Evolutionary conservation across 2,797 vertebrate species (phyloP).

Genomic region (Leucoraja ocellata): DNA sequence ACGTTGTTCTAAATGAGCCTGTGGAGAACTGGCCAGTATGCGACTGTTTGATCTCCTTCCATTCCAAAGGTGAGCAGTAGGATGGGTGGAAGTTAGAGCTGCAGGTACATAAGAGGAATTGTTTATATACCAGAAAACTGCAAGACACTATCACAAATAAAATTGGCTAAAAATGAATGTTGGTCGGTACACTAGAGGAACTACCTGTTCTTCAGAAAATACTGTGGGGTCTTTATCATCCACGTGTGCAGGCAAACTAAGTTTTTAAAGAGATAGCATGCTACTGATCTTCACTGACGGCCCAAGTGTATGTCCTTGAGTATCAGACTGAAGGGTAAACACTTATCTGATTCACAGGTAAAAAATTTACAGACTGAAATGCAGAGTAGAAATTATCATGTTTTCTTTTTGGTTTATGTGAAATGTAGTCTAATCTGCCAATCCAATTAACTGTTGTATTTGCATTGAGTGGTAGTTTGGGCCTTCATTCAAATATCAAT

Average conservation of each 20-base stretch:
- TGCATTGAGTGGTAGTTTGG: background rate
- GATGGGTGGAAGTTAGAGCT: background rate
- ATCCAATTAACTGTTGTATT: background rate
- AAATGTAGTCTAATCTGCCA: background rate
- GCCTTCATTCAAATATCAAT: background rate
- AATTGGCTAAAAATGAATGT: background rate
- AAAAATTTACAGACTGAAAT: background rate
- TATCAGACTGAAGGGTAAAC: too few relatives aligned
- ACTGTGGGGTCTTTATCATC: background rate
- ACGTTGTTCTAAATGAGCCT: constrained; percentile 86
- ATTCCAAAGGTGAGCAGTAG: constrained; percentile 82
- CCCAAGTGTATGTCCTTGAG: too few relatives aligned
- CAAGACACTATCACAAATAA: too few relatives aligned
- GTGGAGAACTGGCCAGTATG: constrained; percentile 96
- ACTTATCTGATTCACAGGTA: background rate
- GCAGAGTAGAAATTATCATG: background rate
- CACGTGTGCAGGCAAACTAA: background rate
- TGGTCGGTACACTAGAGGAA: background rate
- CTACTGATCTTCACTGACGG: background rate
- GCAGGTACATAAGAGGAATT: too few relatives aligned
- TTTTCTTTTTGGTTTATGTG: background rate
- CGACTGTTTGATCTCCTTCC: constrained; percentile 95
- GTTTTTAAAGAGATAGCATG: background rate
- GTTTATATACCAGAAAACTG: too few relatives aligned
- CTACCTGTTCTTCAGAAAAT: background rate